A percentile compares a stretch with the other conserved stretches of the same genome.
Conservation (phyloP, 1,140 invertebrate genomes). For the Hylaeus volcanicus region DNA sequence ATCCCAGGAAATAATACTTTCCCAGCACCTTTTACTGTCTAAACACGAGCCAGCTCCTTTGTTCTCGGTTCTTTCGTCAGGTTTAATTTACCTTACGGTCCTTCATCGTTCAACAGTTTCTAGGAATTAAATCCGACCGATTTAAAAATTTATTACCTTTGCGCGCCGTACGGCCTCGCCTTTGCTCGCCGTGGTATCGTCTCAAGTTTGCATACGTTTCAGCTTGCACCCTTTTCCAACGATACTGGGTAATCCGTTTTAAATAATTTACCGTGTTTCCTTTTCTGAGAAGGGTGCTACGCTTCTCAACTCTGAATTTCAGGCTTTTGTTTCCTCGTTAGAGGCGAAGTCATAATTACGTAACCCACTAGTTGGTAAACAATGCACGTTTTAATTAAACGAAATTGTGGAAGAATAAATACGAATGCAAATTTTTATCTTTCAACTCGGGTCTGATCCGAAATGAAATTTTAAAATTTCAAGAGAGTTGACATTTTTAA, state of each 20-base stretch:
- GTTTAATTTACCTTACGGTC: slow-evolving; percentile 30
- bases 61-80: slow-evolving; percentile 1
- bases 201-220: slow-evolving; percentile 4
- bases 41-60: slow-evolving; percentile 46
- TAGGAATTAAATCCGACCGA: slow-evolving; percentile 20
- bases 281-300: background rate
- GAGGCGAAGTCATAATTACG: too few species aligned
- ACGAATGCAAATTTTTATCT: too few species aligned
- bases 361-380: background rate
- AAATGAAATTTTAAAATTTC: too few species aligned
- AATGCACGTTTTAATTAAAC: too few species aligned
- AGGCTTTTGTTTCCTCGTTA: background rate
- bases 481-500: too few species aligned
- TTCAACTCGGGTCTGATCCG: too few species aligned
- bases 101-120: slow-evolving; percentile 31
- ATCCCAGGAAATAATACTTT: slow-evolving; percentile 58
- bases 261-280: slow-evolving; percentile 22
- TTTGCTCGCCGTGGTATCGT: background rate
- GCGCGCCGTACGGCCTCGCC: background rate
- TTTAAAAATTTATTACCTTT: slow-evolving; percentile 34
- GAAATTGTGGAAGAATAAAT: too few species aligned
- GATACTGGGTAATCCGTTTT: slow-evolving; percentile 2
- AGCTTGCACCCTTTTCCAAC: background rate
- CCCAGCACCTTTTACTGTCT: slow-evolving; percentile 30
- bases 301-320: too few species aligned